A percentile compares a stretch with the other conserved stretches of the same genome.
Conservation (phyloP, 2,888 invertebrate genomes). For the Parnassius apollo region DNA sequence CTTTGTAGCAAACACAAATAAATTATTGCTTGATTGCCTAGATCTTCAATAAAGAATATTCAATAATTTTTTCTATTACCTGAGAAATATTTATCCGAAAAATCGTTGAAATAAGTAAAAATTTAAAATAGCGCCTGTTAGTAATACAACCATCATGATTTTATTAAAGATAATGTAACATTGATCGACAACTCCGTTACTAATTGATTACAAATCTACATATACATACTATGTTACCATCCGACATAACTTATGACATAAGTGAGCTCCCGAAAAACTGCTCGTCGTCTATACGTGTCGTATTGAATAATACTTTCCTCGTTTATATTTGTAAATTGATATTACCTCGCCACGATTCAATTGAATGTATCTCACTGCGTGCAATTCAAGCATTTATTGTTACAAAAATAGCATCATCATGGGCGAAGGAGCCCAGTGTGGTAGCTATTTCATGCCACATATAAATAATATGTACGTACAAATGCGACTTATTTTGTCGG, state of each 20-base stretch:
- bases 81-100: too few relatives aligned
- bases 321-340: conserved; percentile 18
- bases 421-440: conserved; percentile 10
- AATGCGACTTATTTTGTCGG: too few relatives aligned
- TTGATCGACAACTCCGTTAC: not conserved
- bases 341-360: conserved; percentile 20
- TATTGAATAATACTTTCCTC: conserved; percentile 3
- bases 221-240: not conserved
- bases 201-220: not conserved
- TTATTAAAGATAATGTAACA: too few relatives aligned
- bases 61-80: too few relatives aligned
- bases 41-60: not conserved
- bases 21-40: not conserved
- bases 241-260: not conserved
- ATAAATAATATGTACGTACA: too few relatives aligned
- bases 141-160: too few relatives aligned
- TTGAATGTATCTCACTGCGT: conserved; percentile 14
- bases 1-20: not conserved
- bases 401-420: conserved; percentile 19
- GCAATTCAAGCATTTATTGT: conserved; percentile 13
- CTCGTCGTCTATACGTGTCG: not conserved
- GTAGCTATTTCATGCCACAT: not conserved
- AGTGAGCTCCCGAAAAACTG: conserved; percentile 3
- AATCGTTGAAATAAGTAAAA: too few relatives aligned
- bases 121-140: too few relatives aligned